phyloP scores from a whole-genome alignment of 2,888 invertebrate genomes.

The Crioceris asparagi region DNA sequence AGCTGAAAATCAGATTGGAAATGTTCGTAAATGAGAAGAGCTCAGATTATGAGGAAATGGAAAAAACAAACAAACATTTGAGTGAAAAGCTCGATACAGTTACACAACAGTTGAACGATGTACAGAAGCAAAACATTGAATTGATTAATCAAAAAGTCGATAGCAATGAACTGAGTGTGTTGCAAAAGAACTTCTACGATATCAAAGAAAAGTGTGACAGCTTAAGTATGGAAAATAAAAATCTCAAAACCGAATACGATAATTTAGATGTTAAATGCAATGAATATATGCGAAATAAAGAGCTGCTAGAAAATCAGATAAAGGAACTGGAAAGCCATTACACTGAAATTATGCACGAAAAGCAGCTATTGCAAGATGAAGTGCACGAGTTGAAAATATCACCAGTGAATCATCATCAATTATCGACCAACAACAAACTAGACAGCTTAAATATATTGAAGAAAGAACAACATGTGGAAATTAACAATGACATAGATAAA shows the following conservation, averaged over 20 bases:
- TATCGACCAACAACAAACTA: conserved; percentile 10
- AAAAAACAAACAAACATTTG: conserved; percentile 4
- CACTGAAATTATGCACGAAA: conserved; percentile 31
- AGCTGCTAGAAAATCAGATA: conserved; percentile 26
- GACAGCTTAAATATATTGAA: conserved; percentile 21
- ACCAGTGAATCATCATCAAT: conserved; percentile 24
- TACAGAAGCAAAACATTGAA: conserved; percentile 4
- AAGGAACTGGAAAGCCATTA: conserved; percentile 30
- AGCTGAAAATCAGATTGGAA: conserved; percentile 27
- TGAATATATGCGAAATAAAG: conserved; percentile 23
- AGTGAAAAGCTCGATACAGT: conserved; percentile 5
- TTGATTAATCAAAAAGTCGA: conserved; percentile 5
- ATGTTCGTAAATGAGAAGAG: conserved; percentile 23
- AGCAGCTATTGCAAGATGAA: conserved; percentile 33
- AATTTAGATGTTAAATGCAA: conserved; percentile 23
- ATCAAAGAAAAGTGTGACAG: conserved; percentile 24
- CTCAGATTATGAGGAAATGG: conserved; percentile 2
- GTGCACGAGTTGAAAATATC: conserved; percentile 34
- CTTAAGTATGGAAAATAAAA: conserved; percentile 24
- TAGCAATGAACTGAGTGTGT: conserved; percentile 14
- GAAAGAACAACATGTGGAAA: conserved; percentile 12
- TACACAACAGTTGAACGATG: background rate
- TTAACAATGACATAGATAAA: background rate
- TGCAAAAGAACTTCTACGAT: conserved; percentile 24
- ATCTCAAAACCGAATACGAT: conserved; percentile 21